A percentile compares a stretch with the other conserved stretches of the same genome.
These are phyloP conservation scores for Rhaphigaster nebulosa DNA, from an alignment of 2,888 invertebrate genomes.

Conservation along the genomic window DNA sequence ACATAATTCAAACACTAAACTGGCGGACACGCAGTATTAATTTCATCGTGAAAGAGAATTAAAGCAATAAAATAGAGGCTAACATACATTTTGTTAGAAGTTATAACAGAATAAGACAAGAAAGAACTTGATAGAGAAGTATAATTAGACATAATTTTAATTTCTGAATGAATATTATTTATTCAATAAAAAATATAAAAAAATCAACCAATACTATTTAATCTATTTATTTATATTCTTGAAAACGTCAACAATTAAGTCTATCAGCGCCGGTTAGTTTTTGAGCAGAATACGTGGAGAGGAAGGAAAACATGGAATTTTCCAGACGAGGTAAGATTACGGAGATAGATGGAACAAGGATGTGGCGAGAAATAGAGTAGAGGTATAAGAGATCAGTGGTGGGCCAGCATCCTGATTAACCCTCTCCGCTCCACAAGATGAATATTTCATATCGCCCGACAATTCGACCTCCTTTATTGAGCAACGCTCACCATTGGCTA, in stretches of 20 bases:
- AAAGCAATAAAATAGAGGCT: too few relatives aligned
- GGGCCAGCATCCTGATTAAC: conserved; percentile 5
- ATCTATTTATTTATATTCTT: too few relatives aligned
- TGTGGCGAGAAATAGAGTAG: not conserved
- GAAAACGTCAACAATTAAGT: not conserved
- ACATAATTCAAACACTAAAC: too few relatives aligned
- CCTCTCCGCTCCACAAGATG: not conserved
- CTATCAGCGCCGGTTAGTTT: not conserved
- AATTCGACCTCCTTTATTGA: not conserved
- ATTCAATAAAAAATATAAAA: too few relatives aligned
- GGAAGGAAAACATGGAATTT: not conserved
- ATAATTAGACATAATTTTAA: too few relatives aligned
- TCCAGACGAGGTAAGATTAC: not conserved
- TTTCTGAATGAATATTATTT: too few relatives aligned
- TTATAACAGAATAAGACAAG: too few relatives aligned
- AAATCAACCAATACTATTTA: too few relatives aligned
- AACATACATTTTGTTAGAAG: too few relatives aligned
- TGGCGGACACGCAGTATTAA: too few relatives aligned
- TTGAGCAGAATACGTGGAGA: not conserved
- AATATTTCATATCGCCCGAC: not conserved
- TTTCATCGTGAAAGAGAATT: too few relatives aligned
- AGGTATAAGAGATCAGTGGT: not conserved
- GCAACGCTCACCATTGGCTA: not conserved
- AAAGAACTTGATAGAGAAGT: too few relatives aligned
- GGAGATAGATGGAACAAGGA: not conserved